Percentiles rank a stretch among this genome's conserved stretches.
Conservation (phyloP, 2,797 vertebrate species). For the Chromobotia macracanthus region DNA sequence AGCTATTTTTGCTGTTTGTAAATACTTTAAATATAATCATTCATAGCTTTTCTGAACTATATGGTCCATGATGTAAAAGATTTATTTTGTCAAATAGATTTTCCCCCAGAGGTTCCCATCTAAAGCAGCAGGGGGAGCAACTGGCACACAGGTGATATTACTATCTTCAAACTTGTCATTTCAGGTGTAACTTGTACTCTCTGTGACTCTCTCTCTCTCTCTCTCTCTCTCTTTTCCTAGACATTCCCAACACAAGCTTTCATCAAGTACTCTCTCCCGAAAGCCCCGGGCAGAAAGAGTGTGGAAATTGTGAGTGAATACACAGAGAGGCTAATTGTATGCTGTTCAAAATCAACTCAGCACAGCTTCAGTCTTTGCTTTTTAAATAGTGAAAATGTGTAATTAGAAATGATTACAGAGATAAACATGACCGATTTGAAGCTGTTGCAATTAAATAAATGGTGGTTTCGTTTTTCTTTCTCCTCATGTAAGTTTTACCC, state of each 20-base stretch:
- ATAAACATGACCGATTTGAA: not conserved
- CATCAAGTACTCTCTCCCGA: constrained; percentile 79
- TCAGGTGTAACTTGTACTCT: too few relatives aligned
- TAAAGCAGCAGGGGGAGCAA: constrained; percentile 60
- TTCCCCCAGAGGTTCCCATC: constrained; percentile 68
- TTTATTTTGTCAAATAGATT: constrained; percentile 60
- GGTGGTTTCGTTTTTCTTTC: constrained; percentile 36
- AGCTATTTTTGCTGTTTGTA: not conserved
- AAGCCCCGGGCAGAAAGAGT: constrained; percentile 78
- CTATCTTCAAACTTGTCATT: not conserved
- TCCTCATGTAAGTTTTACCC: constrained; percentile 75
- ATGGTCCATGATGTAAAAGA: not conserved
- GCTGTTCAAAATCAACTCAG: not conserved
- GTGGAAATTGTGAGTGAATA: constrained; percentile 77
- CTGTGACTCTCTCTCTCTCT: not conserved
- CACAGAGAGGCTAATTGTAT: not conserved
- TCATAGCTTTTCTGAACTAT: not conserved
- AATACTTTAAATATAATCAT: not conserved
- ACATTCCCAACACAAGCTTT: constrained; percentile 68
- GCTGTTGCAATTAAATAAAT: not conserved
- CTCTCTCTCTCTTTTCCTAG: constrained; percentile 47
- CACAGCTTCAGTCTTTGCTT: not conserved
- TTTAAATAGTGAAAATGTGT: not conserved
- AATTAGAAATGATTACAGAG: constrained; percentile 43
- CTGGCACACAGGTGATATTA: constrained; percentile 62